phyloP scores from a whole-genome alignment of 1,140 invertebrate genomes.

The Macrobrachium rosenbergii region DNA sequence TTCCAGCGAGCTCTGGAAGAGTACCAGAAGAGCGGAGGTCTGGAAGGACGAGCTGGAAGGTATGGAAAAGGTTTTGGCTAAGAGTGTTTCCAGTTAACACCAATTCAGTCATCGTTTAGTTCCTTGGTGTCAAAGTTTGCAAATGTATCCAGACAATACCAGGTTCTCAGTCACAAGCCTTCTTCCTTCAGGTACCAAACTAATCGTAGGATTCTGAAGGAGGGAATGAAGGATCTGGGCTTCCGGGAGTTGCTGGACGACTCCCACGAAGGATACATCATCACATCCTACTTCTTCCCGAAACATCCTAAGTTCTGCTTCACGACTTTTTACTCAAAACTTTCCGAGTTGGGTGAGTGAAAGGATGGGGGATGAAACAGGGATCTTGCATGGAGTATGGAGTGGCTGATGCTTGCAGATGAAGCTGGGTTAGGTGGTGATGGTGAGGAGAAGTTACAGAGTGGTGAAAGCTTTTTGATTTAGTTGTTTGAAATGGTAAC shows the following conservation, averaged over 20 bases:
- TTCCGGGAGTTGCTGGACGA: slow-evolving; percentile 70
- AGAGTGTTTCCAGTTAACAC: too few relatives aligned
- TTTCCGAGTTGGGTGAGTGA: slow-evolving; percentile 70
- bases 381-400: not conserved
- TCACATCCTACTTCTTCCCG: slow-evolving; percentile 72
- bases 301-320: slow-evolving; percentile 71
- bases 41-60: slow-evolving; percentile 68
- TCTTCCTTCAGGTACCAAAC: slow-evolving; percentile 69
- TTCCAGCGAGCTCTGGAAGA: slow-evolving; percentile 72
- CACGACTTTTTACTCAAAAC: slow-evolving; percentile 70
- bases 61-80: not conserved
- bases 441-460: not conserved
- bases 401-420: not conserved
- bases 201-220: slow-evolving; percentile 70
- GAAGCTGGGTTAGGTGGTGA: not conserved
- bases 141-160: not conserved
- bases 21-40: slow-evolving; percentile 71
- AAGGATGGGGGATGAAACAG: not conserved
- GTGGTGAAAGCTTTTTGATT: too few relatives aligned
- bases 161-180: not conserved
- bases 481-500: too few relatives aligned
- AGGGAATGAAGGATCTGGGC: slow-evolving; percentile 72
- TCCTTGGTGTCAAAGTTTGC: not conserved
- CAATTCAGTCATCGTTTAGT: not conserved
- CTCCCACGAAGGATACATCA: slow-evolving; percentile 71